Percentiles rank a stretch among this genome's conserved stretches.
Conservation (phyloP, 1,140 invertebrate genomes). For the Nasonia giraulti region DNA sequence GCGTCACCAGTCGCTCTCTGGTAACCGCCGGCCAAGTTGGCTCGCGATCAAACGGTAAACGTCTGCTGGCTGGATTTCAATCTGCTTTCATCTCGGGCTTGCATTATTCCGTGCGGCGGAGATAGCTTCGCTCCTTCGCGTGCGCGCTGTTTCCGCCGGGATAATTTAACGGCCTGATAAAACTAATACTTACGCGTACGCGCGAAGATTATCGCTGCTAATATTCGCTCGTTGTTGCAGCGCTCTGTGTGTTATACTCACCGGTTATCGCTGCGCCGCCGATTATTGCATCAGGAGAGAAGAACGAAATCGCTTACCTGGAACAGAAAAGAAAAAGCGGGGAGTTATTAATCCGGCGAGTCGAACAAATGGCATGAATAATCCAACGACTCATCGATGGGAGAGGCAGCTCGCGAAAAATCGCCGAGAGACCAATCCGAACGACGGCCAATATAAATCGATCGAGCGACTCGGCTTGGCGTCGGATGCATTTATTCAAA, state of each 20-base stretch:
- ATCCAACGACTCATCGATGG: not conserved
- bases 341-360: not conserved
- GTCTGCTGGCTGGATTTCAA: constrained; percentile 24
- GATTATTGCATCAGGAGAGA: not conserved
- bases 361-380: not conserved
- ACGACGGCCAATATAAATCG: not conserved
- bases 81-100: constrained; percentile 2
- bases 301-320: not conserved
- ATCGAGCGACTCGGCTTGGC: not conserved
- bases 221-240: not conserved
- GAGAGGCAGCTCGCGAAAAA: not conserved
- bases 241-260: no score
- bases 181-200: not conserved
- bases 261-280: not conserved
- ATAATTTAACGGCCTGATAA: constrained; percentile 33
- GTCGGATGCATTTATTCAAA: constrained; percentile 9
- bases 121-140: not conserved
- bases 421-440: not conserved
- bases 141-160: not conserved
- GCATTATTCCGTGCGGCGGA: not conserved
- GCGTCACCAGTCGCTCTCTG: not conserved
- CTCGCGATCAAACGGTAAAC: constrained; percentile 36
- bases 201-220: not conserved
- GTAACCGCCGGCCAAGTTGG: not conserved
- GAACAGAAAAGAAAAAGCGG: not conserved